A percentile compares a stretch with the other conserved stretches of the same genome.
phyloP scores from a whole-genome alignment of 2,888 invertebrate genomes.

The Neria commutata region DNA sequence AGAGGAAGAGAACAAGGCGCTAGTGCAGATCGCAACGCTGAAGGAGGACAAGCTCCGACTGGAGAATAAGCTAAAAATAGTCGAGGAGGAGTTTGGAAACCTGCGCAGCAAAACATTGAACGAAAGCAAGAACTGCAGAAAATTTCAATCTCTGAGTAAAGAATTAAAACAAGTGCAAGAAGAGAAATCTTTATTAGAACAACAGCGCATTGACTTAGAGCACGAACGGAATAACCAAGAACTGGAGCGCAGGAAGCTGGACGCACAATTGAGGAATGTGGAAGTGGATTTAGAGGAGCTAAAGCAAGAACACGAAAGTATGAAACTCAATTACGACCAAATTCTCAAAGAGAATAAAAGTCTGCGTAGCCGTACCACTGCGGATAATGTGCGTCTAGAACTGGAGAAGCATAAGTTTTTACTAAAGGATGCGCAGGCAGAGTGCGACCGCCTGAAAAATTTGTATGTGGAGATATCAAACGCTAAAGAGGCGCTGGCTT shows the following conservation, averaged over 20 bases:
- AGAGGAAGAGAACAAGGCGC: slow-evolving; percentile 54
- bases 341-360: slow-evolving; percentile 46
- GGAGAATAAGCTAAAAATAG: slow-evolving; percentile 47
- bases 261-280: slow-evolving; percentile 63
- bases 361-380: slow-evolving; percentile 35
- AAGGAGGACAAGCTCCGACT: slow-evolving; percentile 56
- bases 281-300: slow-evolving; percentile 63
- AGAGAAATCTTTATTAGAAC: slow-evolving; percentile 53
- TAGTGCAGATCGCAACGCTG: slow-evolving; percentile 52
- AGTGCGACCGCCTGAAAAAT: slow-evolving; percentile 66
- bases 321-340: slow-evolving; percentile 45
- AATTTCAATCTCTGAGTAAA: slow-evolving; percentile 26
- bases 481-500: slow-evolving; percentile 66
- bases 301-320: slow-evolving; percentile 48
- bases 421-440: slow-evolving; percentile 65
- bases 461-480: slow-evolving; percentile 67
- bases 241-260: slow-evolving; percentile 63
- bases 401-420: slow-evolving; percentile 65
- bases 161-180: slow-evolving; percentile 56
- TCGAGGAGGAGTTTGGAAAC: slow-evolving; percentile 59
- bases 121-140: slow-evolving; percentile 20
- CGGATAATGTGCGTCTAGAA: slow-evolving; percentile 54
- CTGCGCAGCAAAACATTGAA: slow-evolving; percentile 31
- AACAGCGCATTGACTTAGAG: slow-evolving; percentile 55
- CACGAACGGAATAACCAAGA: slow-evolving; percentile 47